These are phyloP conservation scores for Cephonodes hylas DNA, from an alignment of 2,888 invertebrate species.

Conservation along the genomic window DNA sequence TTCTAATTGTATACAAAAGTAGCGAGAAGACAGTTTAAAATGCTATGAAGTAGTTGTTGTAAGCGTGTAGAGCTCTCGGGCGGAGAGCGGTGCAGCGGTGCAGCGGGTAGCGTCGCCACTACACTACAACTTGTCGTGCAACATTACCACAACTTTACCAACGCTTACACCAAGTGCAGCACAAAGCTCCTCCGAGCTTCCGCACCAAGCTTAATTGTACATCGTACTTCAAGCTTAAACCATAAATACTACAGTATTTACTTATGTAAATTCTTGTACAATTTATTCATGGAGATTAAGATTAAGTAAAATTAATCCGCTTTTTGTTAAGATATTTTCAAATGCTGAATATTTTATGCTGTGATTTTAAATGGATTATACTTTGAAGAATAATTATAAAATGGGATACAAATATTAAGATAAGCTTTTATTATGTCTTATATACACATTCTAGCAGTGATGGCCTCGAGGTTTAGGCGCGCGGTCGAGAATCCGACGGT, in stretches of 20 bases:
- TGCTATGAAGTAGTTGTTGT: no score
- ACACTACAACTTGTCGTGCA: not conserved
- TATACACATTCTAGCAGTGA: no score
- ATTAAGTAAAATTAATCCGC: not conserved
- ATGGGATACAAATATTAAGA: no score
- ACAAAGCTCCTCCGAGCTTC: not conserved
- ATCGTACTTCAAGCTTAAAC: slow-evolving; percentile 5
- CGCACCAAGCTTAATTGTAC: not conserved
- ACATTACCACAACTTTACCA: not conserved
- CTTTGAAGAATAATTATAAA: no score
- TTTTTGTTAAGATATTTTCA: not conserved
- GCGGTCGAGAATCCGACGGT: no score
- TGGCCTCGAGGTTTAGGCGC: no score
- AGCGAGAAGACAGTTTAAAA: no score
- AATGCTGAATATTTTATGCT: not conserved
- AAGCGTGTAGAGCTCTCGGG: not conserved
- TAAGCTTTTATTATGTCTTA: no score
- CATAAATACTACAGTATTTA: not conserved
- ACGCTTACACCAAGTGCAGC: not conserved
- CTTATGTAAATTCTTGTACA: not conserved
- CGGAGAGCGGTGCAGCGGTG: no score
- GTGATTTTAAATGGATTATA: no score
- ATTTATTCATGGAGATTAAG: not conserved
- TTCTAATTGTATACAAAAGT: no score
- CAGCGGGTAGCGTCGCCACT: not conserved